A percentile compares a stretch with the other conserved stretches of the same genome.
These are phyloP conservation scores for Pseudochaenichthys georgianus DNA, from an alignment of 2,797 vertebrate genomes.

Conservation along the genomic window DNA sequence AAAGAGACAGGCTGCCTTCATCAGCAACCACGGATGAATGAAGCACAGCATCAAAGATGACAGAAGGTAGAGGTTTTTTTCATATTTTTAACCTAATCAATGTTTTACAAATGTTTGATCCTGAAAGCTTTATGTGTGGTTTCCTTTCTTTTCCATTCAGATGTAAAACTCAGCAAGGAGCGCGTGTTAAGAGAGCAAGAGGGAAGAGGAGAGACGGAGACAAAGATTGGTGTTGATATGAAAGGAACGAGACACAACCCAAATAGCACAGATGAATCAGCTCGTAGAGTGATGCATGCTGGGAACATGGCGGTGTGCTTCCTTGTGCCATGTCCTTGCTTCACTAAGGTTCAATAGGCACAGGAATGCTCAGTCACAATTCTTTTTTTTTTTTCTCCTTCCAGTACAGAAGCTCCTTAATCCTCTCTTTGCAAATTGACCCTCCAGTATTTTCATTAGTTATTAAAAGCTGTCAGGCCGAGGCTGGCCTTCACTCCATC, in stretches of 20 bases:
- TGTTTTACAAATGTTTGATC: conserved; percentile 63
- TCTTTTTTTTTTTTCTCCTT: background rate
- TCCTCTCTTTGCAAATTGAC: conserved; percentile 74
- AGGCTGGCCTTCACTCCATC: conserved; percentile 77
- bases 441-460: conserved; percentile 76
- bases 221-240: conserved; percentile 54
- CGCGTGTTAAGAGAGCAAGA: conserved; percentile 50
- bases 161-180: conserved; percentile 51
- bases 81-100: conserved; percentile 62
- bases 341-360: conserved; percentile 18
- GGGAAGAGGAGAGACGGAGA: conserved; percentile 44
- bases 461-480: conserved; percentile 81
- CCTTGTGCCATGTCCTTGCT: conserved; percentile 24
- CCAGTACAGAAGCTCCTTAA: conserved; percentile 50
- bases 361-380: background rate
- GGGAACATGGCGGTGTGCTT: conserved; percentile 54
- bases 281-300: conserved; percentile 62
- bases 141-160: conserved; percentile 34
- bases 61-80: conserved; percentile 37
- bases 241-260: conserved; percentile 47
- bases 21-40: conserved; percentile 52
- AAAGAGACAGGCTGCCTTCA: conserved; percentile 7
- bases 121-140: conserved; percentile 6
- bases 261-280: conserved; percentile 78
- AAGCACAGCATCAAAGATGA: conserved; percentile 56